A percentile compares a stretch with the other conserved stretches of the same genome.
Evolutionary conservation across 2,888 invertebrate species (phyloP).

Genomic region (Agrochola lychnidis): DNA sequence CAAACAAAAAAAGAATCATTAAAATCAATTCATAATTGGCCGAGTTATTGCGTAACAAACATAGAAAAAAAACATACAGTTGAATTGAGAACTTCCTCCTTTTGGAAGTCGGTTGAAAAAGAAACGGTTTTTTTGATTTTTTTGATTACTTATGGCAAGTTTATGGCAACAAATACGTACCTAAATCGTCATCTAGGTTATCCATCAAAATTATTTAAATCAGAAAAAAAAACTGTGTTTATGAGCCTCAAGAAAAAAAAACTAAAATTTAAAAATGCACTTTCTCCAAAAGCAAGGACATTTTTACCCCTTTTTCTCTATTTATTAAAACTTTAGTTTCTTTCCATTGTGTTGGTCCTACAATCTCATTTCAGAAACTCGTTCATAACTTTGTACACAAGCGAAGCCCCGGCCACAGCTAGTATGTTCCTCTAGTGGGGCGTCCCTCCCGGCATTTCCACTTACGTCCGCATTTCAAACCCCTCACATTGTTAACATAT

Average conservation of each 20-base stretch:
- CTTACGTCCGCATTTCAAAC: slow-evolving; percentile 28
- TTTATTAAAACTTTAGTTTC: background rate
- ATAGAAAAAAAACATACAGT: too few relatives aligned
- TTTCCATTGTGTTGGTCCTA: background rate
- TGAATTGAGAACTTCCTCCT: too few relatives aligned
- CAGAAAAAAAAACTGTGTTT: too few relatives aligned
- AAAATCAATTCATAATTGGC: too few relatives aligned
- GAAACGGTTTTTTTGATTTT: too few relatives aligned
- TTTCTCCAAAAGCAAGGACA: background rate
- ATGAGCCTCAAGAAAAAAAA: too few relatives aligned
- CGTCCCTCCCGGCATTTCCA: slow-evolving; percentile 36
- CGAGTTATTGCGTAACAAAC: too few relatives aligned
- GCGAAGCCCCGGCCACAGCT: background rate
- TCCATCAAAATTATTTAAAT: too few relatives aligned
- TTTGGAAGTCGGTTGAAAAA: too few relatives aligned
- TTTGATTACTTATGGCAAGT: too few relatives aligned
- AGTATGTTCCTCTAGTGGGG: slow-evolving; percentile 17
- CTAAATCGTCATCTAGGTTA: background rate
- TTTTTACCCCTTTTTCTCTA: background rate
- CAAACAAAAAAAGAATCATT: too few relatives aligned
- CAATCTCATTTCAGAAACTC: slow-evolving; percentile 37
- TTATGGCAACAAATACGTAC: too few relatives aligned
- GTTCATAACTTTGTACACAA: slow-evolving; percentile 6
- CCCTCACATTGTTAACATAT: slow-evolving; percentile 33
- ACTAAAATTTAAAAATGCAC: background rate